Conservation (phyloP, 2,113 vertebrate species). For the Rutilus rutilus region DNA sequence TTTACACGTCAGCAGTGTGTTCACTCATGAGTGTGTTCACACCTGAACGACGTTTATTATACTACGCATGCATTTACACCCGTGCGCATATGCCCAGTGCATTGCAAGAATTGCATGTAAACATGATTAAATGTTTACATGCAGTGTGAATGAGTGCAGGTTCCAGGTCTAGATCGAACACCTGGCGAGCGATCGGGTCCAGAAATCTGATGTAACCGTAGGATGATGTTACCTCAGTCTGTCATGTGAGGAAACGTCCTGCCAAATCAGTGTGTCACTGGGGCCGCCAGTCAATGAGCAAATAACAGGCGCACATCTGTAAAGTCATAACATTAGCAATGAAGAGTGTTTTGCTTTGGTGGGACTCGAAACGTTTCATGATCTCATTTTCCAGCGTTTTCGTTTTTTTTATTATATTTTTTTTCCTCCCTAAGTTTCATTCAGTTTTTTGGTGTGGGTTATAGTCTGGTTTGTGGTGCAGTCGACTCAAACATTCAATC, state of each 20-base stretch:
- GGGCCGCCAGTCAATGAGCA: neutral
- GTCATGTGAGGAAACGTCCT: slow-evolving; percentile 9
- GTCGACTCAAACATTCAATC: neutral
- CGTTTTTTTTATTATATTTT: neutral
- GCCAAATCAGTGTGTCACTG: slow-evolving; percentile 3
- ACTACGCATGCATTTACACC: neutral
- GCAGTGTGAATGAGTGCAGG: neutral
- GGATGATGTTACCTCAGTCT: neutral
- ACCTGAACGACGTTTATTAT: neutral
- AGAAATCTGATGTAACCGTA: neutral
- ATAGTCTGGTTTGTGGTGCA: neutral
- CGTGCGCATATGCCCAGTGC: neutral
- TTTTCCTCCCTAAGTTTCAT: neutral
- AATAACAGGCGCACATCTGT: neutral
- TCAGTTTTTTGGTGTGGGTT: neutral
- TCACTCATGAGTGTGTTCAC: slow-evolving; percentile 62
- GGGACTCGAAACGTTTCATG: neutral
- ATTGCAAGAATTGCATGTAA: neutral
- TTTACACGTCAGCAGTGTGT: slow-evolving; percentile 79
- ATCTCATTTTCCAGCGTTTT: neutral
- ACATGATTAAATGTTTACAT: no score
- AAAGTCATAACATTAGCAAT: neutral
- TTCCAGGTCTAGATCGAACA: neutral
- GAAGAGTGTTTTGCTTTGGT: slow-evolving; percentile 2
- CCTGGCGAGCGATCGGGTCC: neutral